Evolutionary conservation across 1,140 invertebrate genomes (phyloP).

Genomic region (Drosophila nikananu): DNA sequence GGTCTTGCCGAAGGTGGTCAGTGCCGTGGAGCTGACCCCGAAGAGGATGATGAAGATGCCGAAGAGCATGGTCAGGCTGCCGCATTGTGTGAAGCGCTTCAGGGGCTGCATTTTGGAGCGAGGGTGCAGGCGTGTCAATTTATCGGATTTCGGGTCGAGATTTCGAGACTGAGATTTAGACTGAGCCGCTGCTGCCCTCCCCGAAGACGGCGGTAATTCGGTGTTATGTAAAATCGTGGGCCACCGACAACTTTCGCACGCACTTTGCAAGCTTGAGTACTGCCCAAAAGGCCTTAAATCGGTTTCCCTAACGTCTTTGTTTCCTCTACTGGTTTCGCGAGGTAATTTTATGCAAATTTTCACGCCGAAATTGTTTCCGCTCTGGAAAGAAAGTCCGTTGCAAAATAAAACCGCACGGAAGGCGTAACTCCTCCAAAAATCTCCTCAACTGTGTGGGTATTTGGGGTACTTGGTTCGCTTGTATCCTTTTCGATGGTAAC

Average conservation of each 20-base stretch:
- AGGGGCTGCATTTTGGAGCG: constrained; percentile 78
- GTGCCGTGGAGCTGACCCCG: constrained; percentile 86
- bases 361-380: constrained; percentile 55
- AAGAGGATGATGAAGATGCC: constrained; percentile 84
- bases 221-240: constrained; percentile 55
- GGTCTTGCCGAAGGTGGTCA: constrained; percentile 90
- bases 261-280: constrained; percentile 47
- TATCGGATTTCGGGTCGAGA: constrained; percentile 20
- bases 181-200: background rate
- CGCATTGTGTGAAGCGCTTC: constrained; percentile 85
- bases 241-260: constrained; percentile 39
- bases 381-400: constrained; percentile 25
- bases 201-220: constrained; percentile 8
- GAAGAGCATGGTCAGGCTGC: constrained; percentile 84
- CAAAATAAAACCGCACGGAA: constrained; percentile 50
- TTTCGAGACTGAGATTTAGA: constrained; percentile 2
- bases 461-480: constrained; percentile 10
- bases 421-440: constrained; percentile 42
- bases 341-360: constrained; percentile 60
- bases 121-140: constrained; percentile 1
- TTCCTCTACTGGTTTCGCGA: constrained; percentile 11
- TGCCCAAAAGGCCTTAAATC: constrained; percentile 44
- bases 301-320: constrained; percentile 16
- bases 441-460: constrained; percentile 29
- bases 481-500: constrained; percentile 5